Base-by-base conservation (phyloP, 2,113 vertebrate species). In the Formicarius rufipectus region DNA sequence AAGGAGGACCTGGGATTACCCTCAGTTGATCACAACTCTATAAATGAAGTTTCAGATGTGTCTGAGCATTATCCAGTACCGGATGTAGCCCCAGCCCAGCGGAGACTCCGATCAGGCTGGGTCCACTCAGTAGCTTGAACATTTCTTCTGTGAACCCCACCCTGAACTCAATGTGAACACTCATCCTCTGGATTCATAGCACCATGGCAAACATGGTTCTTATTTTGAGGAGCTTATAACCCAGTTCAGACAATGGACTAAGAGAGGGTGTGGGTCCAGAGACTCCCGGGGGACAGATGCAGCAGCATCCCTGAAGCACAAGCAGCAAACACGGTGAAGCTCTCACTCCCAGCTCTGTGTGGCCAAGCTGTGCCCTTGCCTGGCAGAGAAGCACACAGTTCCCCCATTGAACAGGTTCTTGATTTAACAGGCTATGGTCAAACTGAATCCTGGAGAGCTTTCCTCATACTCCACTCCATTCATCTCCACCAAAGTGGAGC, bases 1-100 rank as follows among this genome's bases (percentile, higher is more conserved):
- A 39, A 44, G 64, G 28, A 52, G 30, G 28, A 67, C 10, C 30
- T 63, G 24, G 19, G 52, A 28, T n/a, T 45, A 55, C 25, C 14
- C 62, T 78, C 40, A 85, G n/a, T 20, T 49, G 64, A 81, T 25
- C 31, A 33, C 62, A 45, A 27, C 40, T 60, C 56, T 44, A 71
- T 35, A 42, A 52, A 49, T 1, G 4, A 6, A 8, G 2, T 30
- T 33, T 52, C 56, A 42, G 56, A 40, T 2, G 0, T 6, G 12
- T 15, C 39, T 33, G 15, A 56, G 25, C 19, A 40, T 35, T 18
- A 52, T 15, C 50, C 50, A 42, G 28, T 4, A 17, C 31, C 0
- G 7, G 56, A 25, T 13, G 7, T 17, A 81, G 56, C 37, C 3
- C 2, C 18, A 39, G 25, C 19, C 56, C 12, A 42, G 7, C 58